A percentile compares a stretch with the other conserved stretches of the same genome.
These are phyloP conservation scores for Drosophila mulleri DNA, from an alignment of 2,888 invertebrate species.

Conservation along the genomic window DNA sequence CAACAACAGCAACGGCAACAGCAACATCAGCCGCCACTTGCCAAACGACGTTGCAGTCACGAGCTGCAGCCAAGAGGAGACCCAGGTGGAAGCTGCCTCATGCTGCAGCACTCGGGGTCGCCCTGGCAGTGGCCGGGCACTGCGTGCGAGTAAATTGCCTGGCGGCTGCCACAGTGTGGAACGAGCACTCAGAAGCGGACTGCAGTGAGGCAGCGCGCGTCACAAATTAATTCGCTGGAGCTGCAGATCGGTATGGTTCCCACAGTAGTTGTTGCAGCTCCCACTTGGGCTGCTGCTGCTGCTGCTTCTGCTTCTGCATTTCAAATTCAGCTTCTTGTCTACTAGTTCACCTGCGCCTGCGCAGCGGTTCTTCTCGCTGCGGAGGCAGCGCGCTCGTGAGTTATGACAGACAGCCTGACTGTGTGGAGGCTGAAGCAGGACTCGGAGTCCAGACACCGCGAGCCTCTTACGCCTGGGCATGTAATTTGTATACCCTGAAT, in stretches of 20 bases:
- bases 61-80: conserved; percentile 24
- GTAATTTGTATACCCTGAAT: conserved; percentile 55
- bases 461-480: conserved; percentile 72
- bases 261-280: conserved; percentile 68
- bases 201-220: conserved; percentile 67
- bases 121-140: conserved; percentile 36
- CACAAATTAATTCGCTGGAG: conserved; percentile 78
- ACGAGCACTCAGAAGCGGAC: conserved; percentile 53
- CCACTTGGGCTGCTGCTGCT: conserved; percentile 18
- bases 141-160: conserved; percentile 77
- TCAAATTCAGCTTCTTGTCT: conserved; percentile 37
- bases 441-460: conserved; percentile 29
- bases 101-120: conserved; percentile 14
- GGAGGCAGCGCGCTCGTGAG: conserved; percentile 70
- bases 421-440: conserved; percentile 44
- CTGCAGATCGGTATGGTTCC: conserved; percentile 71
- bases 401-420: conserved; percentile 77
- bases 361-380: conserved; percentile 75
- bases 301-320: conserved; percentile 30
- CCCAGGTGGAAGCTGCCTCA: conserved; percentile 2
- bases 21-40: conserved; percentile 65
- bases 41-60: conserved; percentile 73
- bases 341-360: conserved; percentile 77
- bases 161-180: conserved; percentile 56
- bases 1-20: conserved; percentile 20